These are phyloP conservation scores for Bombus pascuorum DNA, from an alignment of 1,140 invertebrate genomes.

Conservation along the genomic window DNA sequence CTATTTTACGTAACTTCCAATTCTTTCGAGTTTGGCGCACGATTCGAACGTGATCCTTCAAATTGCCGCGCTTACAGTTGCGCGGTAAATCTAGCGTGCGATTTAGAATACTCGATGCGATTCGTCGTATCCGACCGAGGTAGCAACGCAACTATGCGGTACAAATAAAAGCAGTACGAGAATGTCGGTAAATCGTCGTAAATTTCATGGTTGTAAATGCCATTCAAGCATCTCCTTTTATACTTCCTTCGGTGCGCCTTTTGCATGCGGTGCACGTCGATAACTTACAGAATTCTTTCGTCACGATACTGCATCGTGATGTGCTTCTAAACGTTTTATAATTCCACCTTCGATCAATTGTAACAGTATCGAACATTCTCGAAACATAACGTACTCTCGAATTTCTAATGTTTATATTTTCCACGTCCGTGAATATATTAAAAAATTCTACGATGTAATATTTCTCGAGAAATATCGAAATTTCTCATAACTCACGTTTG, in stretches of 20 bases:
- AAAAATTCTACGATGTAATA: no score
- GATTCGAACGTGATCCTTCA: background rate
- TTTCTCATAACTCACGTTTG: no score
- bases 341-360: background rate
- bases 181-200: slow-evolving; percentile 54
- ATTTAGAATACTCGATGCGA: background rate
- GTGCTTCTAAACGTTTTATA: no score
- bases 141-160: background rate
- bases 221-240: slow-evolving; percentile 52
- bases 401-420: background rate
- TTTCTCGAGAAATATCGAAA: no score
- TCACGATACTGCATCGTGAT: background rate
- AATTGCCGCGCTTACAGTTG: background rate
- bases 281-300: slow-evolving; percentile 25
- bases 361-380: background rate
- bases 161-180: slow-evolving; percentile 28
- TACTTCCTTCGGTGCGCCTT: slow-evolving; percentile 7
- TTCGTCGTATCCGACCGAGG: slow-evolving; percentile 19
- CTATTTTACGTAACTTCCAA: background rate
- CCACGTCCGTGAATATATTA: background rate
- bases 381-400: no score
- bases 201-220: slow-evolving; percentile 69
- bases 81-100: background rate
- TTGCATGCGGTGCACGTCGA: slow-evolving; percentile 9
- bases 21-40: background rate